phyloP scores from a whole-genome alignment of 2,797 vertebrate species.

The Xenentodon cancila region DNA sequence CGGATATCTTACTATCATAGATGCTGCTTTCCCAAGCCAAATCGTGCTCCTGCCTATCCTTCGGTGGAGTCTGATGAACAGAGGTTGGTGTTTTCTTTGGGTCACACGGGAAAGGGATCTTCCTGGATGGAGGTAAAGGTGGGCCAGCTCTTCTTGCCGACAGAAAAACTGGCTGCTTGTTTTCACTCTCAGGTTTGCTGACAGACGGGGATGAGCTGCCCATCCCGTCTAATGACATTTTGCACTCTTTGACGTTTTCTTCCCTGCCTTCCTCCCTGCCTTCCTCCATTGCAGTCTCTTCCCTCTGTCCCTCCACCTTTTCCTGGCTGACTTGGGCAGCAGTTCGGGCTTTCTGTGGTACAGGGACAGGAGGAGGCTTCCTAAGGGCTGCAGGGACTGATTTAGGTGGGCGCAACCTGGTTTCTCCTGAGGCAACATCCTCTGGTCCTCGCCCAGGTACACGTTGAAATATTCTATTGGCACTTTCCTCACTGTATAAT shows the following conservation, averaged over 20 bases:
- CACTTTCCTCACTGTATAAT: constrained; percentile 38
- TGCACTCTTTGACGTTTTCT: constrained; percentile 52
- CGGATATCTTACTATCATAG: constrained; percentile 55
- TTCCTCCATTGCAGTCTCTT: constrained; percentile 45
- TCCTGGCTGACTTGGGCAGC: constrained; percentile 78
- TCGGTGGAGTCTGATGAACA: not conserved
- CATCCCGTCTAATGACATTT: constrained; percentile 72
- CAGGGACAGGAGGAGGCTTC: constrained; percentile 82
- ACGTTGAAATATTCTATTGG: constrained; percentile 13
- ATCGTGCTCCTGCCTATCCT: constrained; percentile 59
- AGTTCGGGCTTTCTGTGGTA: constrained; percentile 81
- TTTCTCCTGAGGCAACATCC: constrained; percentile 39
- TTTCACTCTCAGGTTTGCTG: constrained; percentile 62
- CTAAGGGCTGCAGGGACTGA: constrained; percentile 32
- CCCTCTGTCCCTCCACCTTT: constrained; percentile 73
- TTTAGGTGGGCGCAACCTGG: constrained; percentile 14
- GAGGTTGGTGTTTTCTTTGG: constrained; percentile 39
- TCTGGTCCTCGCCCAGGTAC: constrained; percentile 22
- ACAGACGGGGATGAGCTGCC: constrained; percentile 70
- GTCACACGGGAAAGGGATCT: constrained; percentile 58
- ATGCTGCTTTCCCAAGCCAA: constrained; percentile 44
- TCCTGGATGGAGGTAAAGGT: constrained; percentile 62
- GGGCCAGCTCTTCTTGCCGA: constrained; percentile 42
- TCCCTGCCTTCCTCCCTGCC: constrained; percentile 66
- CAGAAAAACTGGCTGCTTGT: constrained; percentile 7